These are phyloP conservation scores for Solea senegalensis DNA, from an alignment of 2,113 vertebrate species.

Conservation along the genomic window DNA sequence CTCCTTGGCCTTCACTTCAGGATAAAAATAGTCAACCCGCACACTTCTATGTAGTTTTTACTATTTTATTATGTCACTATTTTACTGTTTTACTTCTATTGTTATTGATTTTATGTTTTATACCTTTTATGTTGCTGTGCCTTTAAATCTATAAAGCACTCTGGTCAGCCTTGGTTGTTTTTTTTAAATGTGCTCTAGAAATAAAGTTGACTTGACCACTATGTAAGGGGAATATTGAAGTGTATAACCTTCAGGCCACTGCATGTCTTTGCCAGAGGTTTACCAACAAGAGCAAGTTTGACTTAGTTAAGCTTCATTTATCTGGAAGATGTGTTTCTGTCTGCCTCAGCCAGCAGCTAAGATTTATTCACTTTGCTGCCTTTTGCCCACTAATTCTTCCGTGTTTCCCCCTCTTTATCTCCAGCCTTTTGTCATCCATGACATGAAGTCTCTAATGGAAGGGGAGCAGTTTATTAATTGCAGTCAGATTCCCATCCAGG, in stretches of 20 bases:
- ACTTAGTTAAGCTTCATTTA: conserved; percentile 44
- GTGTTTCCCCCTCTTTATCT: background rate
- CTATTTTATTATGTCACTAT: too few relatives aligned
- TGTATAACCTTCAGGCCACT: conserved; percentile 29
- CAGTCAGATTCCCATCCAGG: conserved; percentile 82
- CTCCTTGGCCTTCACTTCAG: too few relatives aligned
- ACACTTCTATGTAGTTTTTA: too few relatives aligned
- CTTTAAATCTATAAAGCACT: too few relatives aligned
- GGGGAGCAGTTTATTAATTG: conserved; percentile 95
- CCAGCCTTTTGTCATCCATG: conserved; percentile 97
- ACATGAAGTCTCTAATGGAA: conserved; percentile 96
- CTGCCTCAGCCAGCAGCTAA: conserved; percentile 11
- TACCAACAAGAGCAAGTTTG: conserved; percentile 11
- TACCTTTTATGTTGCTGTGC: too few relatives aligned
- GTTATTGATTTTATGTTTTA: too few relatives aligned
- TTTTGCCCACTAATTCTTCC: background rate
- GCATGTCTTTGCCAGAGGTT: conserved; percentile 47
- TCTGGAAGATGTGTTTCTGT: conserved; percentile 23
- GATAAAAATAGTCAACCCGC: too few relatives aligned
- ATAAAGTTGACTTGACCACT: background rate
- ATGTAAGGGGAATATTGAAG: conserved; percentile 11
- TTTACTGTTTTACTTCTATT: too few relatives aligned
- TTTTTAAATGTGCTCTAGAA: too few relatives aligned
- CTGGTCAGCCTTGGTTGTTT: too few relatives aligned
- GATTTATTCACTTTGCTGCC: conserved; percentile 28